Evolutionary conservation across 2,888 invertebrate species (phyloP), one percentile per base, ranked within the genome.

Genomic region (Panopea generosa): DNA sequence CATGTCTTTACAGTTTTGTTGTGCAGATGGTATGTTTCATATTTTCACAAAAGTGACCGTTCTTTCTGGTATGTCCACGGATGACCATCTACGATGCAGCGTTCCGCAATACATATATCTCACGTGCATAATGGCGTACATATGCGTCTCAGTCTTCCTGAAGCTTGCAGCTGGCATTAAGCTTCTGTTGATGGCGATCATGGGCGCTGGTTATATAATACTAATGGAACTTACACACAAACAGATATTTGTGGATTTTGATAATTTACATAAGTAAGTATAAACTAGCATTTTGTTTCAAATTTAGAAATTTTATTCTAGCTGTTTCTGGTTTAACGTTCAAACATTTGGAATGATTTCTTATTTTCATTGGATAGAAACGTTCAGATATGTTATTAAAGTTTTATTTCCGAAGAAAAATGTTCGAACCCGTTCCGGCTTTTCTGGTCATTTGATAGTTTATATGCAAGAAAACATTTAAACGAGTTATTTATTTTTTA

Each of bases 71-170:
- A 69, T 82, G 24, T 75, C 75, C 20, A 45, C 76, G 2, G 87
- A 87, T 24, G 69, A 76, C 27, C 97, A 97, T 91, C 94, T 96
- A 59, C 95, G 95, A 20, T 93, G 93, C 75, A 75, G 77, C 56
- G 77, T 97, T 66, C 98, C 98, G 0, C 95, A 97, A 71, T 98
- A 98, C 93, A 96, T 97, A 49, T 95, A 96, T 4, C 93, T 97
- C 16, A 96, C 96, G 14, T 97, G 97, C 87, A 95, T 97, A 63
- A 94, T 98, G 83, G 96, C 96, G 62, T 96, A 96, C 93, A 94
- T 98, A 70, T 95, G 96, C 0, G 96, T 97, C 29, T 96, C 97
- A 0, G 95, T 97, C 72, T 98, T 97, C 93, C 94, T 97, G 60
- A 94, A 95, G 77, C 94, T 98, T 61, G 97, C 97, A 9, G 96